phyloP scores from a whole-genome alignment of 2,888 invertebrate genomes.

The Eulithis testata region DNA sequence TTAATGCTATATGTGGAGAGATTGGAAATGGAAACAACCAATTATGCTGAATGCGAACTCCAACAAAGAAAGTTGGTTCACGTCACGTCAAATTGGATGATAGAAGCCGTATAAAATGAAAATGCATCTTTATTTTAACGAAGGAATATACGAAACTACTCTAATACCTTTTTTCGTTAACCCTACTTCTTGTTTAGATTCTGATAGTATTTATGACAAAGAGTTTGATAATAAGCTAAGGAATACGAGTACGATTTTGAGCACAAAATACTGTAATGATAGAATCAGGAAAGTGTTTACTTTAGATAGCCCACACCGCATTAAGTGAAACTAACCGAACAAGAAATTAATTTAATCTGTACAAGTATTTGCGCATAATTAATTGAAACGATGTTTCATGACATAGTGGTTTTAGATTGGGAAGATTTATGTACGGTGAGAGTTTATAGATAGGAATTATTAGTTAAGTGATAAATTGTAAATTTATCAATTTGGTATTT shows the following conservation, averaged over 20 bases:
- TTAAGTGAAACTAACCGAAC: slow-evolving; percentile 30
- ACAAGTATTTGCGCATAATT: slow-evolving; percentile 34
- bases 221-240: neutral
- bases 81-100: slow-evolving; percentile 12
- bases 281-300: slow-evolving; percentile 15
- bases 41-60: slow-evolving; percentile 12
- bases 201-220: neutral
- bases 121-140: too few species aligned
- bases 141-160: too few species aligned
- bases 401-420: slow-evolving; percentile 33
- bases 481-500: slow-evolving; percentile 32
- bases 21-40: slow-evolving; percentile 6
- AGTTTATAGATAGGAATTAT: slow-evolving; percentile 32
- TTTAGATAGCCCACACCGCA: slow-evolving; percentile 11
- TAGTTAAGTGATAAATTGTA: slow-evolving; percentile 31
- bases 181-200: neutral
- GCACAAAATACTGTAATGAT: slow-evolving; percentile 7
- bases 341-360: slow-evolving; percentile 36
- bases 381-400: slow-evolving; percentile 35
- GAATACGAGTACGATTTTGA: neutral
- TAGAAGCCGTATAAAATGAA: slow-evolving; percentile 6
- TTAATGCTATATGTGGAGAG: neutral
- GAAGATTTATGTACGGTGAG: slow-evolving; percentile 35
- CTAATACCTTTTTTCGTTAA: too few species aligned
- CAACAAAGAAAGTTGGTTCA: slow-evolving; percentile 8